phyloP scores from a whole-genome alignment of 2,888 invertebrate genomes.

The Seladonia tumulorum region DNA sequence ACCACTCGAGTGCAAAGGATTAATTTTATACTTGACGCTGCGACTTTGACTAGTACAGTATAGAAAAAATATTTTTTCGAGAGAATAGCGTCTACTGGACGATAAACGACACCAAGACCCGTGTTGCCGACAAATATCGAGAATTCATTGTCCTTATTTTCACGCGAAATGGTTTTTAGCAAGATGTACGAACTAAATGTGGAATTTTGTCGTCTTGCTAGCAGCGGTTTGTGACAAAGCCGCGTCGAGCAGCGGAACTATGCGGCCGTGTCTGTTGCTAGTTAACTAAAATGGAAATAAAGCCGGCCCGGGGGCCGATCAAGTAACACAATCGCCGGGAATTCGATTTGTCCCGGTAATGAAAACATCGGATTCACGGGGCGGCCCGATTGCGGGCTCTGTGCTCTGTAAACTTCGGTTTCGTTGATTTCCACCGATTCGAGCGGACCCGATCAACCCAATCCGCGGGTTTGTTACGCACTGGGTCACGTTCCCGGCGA shows the following conservation, averaged over 20 bases:
- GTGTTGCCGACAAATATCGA: too few species aligned
- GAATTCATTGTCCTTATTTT: too few species aligned
- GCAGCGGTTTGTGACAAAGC: background rate
- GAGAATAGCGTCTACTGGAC: too few species aligned
- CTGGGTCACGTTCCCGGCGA: slow-evolving; percentile 16
- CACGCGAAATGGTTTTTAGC: too few species aligned
- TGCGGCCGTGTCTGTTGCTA: slow-evolving; percentile 30
- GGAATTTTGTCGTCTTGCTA: background rate
- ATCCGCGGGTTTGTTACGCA: slow-evolving; percentile 11
- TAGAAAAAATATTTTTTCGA: too few species aligned
- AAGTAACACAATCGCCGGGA: slow-evolving; percentile 62
- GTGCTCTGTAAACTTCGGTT: slow-evolving; percentile 47
- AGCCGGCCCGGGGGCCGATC: slow-evolving; percentile 42
- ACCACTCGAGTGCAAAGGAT: too few species aligned
- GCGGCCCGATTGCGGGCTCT: slow-evolving; percentile 11
- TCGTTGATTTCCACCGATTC: slow-evolving; percentile 55
- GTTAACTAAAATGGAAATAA: slow-evolving; percentile 64
- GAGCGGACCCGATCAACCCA: slow-evolving; percentile 31
- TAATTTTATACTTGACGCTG: too few species aligned
- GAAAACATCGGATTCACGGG: slow-evolving; percentile 65
- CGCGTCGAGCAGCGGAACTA: background rate
- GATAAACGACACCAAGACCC: too few species aligned
- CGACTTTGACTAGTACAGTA: too few species aligned
- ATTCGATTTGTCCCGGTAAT: slow-evolving; percentile 64
- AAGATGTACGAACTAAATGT: background rate